Evolutionary conservation across 2,888 invertebrate species (phyloP).

Genomic region (Clitarchus hookeri): DNA sequence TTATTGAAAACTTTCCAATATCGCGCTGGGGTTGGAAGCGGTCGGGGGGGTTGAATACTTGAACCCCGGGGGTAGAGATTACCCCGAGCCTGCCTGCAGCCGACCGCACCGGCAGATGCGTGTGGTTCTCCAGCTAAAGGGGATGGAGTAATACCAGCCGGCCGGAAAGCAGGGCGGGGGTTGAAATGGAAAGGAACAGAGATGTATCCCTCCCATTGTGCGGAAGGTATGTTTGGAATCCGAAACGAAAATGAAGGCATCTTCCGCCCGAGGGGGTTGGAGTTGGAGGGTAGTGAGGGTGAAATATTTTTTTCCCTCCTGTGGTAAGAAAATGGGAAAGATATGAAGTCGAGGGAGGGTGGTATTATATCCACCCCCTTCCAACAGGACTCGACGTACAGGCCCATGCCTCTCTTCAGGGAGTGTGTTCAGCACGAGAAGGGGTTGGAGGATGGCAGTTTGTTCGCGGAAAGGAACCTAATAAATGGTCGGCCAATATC

Average conservation of each 20-base stretch:
- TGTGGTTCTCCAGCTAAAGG: background rate
- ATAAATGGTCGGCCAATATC: conserved; percentile 8
- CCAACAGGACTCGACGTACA: background rate
- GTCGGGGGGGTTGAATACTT: no score
- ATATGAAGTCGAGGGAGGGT: background rate
- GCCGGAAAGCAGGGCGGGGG: no score
- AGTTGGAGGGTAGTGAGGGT: background rate
- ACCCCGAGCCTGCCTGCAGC: no score
- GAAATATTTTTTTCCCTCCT: background rate
- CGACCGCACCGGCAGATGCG: background rate
- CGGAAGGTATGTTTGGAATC: background rate
- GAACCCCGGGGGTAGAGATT: no score
- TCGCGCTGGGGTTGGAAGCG: background rate
- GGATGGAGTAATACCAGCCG: background rate
- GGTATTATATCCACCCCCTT: background rate
- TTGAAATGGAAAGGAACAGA: background rate
- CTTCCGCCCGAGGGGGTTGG: background rate
- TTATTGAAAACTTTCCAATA: conserved; percentile 5
- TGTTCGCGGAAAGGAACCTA: background rate
- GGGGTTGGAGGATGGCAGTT: background rate
- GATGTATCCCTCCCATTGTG: background rate
- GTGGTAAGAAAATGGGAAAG: background rate
- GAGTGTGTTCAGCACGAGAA: background rate
- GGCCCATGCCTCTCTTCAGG: background rate
- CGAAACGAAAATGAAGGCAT: conserved; percentile 9